Conservation (phyloP, 2,113 vertebrate genomes). For the Lasiurus cinereus region DNA sequence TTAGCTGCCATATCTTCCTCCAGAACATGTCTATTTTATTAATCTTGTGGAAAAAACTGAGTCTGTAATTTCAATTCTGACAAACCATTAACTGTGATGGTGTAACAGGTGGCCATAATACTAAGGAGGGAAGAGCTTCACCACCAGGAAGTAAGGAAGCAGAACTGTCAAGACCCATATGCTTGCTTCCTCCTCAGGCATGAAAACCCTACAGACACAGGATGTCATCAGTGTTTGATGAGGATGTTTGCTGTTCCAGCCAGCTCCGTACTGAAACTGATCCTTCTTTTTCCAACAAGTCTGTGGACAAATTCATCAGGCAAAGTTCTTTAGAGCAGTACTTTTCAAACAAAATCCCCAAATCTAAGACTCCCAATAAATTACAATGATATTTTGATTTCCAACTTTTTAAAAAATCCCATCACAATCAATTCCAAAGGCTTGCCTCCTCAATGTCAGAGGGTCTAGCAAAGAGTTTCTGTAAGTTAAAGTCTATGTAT, state of each 20-base stretch:
- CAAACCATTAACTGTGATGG: conserved; percentile 77
- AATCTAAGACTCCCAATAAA: conserved; percentile 35
- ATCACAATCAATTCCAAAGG: background rate
- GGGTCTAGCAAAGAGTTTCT: background rate
- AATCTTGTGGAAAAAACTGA: conserved; percentile 59
- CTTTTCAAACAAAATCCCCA: conserved; percentile 58
- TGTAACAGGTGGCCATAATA: conserved; percentile 72
- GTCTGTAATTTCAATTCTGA: conserved; percentile 75
- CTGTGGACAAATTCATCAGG: background rate
- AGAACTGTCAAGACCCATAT: conserved; percentile 57
- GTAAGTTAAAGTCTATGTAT: background rate
- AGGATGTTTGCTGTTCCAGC: background rate
- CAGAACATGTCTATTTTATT: conserved; percentile 57
- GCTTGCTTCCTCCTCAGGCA: conserved; percentile 9
- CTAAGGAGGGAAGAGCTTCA: conserved; percentile 64
- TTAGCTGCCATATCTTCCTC: conserved; percentile 62
- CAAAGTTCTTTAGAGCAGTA: background rate
- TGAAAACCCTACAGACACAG: background rate
- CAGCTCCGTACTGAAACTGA: background rate
- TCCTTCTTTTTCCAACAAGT: background rate
- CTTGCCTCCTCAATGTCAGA: background rate
- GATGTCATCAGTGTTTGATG: background rate
- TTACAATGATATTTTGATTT: background rate
- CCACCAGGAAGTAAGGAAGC: background rate
- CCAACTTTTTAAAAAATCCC: background rate